Percentiles rank a stretch among this genome's conserved stretches.
Conservation (phyloP, 2,888 invertebrate genomes). For the Agrypnus murinus region DNA sequence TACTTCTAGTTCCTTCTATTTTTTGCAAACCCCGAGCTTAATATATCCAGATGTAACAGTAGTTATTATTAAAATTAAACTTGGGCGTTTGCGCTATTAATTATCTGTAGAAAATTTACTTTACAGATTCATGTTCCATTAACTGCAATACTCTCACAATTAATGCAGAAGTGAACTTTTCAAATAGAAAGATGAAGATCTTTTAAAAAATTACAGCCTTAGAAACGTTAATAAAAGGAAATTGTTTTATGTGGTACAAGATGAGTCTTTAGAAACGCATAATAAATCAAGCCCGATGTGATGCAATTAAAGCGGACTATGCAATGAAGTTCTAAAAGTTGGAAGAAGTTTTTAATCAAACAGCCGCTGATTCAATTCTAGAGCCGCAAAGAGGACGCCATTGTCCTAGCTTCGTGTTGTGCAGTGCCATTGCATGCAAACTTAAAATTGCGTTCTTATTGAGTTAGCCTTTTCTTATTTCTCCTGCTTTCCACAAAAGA, state of each 20-base stretch:
- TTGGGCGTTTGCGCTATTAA: no score
- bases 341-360: slow-evolving; percentile 68
- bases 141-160: no score
- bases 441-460: slow-evolving; percentile 68
- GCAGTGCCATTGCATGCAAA: slow-evolving; percentile 64
- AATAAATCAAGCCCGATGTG: slow-evolving; percentile 66
- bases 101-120: no score
- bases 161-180: no score
- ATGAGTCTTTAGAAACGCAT: slow-evolving; percentile 62
- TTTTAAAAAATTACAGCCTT: slow-evolving; percentile 1
- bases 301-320: slow-evolving; percentile 66
- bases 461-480: slow-evolving; percentile 63
- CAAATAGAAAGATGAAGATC: no score
- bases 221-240: slow-evolving; percentile 22
- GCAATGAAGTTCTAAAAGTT: slow-evolving; percentile 66
- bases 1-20: no score
- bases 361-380: slow-evolving; percentile 67
- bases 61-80: no score
- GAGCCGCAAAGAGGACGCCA: slow-evolving; percentile 64
- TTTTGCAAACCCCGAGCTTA: no score
- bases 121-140: no score
- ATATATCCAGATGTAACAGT: no score
- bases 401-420: slow-evolving; percentile 65
- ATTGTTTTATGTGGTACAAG: slow-evolving; percentile 36
- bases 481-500: slow-evolving; percentile 42